Percentiles rank a stretch among this genome's conserved stretches.
Conservation (phyloP, 2,113 vertebrate species). For the Indicator indicator region DNA sequence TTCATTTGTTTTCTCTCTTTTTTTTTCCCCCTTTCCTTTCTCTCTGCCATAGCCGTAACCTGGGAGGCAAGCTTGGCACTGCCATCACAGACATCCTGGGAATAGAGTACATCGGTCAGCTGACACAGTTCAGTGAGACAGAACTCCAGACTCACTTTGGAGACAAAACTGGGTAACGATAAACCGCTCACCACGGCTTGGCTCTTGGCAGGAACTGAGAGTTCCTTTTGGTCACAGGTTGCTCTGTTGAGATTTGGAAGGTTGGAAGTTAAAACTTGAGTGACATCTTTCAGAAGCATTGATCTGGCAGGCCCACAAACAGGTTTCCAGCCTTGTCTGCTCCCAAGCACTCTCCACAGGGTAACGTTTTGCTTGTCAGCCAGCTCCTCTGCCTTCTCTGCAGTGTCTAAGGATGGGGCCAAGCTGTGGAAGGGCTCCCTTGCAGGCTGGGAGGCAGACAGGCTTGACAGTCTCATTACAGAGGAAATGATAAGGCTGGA, state of each 20-base stretch:
- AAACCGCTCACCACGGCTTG: neutral
- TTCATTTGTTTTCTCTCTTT: neutral
- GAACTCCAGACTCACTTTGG: conserved; percentile 90
- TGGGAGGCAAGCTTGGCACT: conserved; percentile 92
- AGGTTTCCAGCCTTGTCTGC: neutral
- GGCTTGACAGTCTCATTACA: neutral
- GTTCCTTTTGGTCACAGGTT: neutral
- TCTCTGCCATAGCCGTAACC: conserved; percentile 79
- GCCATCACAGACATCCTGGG: conserved; percentile 85
- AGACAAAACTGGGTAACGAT: conserved; percentile 91
- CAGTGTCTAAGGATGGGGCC: neutral
- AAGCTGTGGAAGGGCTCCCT: neutral
- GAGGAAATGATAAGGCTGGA: neutral
- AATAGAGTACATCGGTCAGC: conserved; percentile 89
- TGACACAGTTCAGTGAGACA: conserved; percentile 83
- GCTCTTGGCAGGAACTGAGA: neutral
- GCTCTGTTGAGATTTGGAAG: neutral
- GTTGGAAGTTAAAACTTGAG: neutral
- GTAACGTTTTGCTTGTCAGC: neutral
- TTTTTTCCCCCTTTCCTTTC: neutral
- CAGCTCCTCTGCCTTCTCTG: neutral
- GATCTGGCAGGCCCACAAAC: neutral
- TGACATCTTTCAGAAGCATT: neutral
- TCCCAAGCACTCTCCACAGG: neutral
- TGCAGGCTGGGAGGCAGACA: neutral